A percentile compares a stretch with the other conserved stretches of the same genome.
Evolutionary conservation across 2,113 vertebrate species (phyloP).

Genomic region (Castor canadensis): DNA sequence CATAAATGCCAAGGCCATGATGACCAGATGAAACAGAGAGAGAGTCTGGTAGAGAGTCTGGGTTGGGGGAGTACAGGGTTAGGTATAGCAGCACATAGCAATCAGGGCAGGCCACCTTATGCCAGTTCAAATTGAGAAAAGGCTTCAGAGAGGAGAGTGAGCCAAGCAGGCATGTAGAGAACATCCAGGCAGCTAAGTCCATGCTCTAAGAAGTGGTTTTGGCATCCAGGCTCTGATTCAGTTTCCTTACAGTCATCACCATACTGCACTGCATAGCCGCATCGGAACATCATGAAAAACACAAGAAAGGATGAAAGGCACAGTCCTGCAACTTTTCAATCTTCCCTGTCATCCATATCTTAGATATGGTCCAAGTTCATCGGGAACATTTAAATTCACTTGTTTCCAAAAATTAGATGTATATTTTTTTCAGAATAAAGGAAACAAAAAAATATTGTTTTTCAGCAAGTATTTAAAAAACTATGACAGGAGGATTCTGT

Average conservation of each 20-base stretch:
- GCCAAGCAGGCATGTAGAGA: neutral
- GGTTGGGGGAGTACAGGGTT: neutral
- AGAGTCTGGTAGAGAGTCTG: neutral
- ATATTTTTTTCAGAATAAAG: slow-evolving; percentile 72
- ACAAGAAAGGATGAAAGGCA: neutral
- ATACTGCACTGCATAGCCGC: neutral
- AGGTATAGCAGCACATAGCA: rapidly evolving
- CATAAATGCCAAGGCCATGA: neutral
- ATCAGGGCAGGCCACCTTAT: rapidly evolving
- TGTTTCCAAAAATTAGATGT: slow-evolving; percentile 29
- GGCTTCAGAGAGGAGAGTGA: neutral
- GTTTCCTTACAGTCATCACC: neutral
- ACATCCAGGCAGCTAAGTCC: neutral
- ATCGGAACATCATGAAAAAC: neutral
- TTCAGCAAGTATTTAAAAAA: too few species aligned
- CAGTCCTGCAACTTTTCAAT: neutral
- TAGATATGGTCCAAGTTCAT: neutral
- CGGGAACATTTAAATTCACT: neutral
- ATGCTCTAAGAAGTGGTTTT: rapidly evolving
- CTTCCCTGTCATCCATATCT: neutral
- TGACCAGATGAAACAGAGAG: too few species aligned
- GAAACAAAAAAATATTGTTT: slow-evolving; percentile 36
- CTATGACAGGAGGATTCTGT: too few species aligned
- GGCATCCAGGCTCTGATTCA: neutral
- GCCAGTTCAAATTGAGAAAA: neutral